Base-by-base conservation (phyloP, 2,888 invertebrate species). In the Phania funesta region DNA sequence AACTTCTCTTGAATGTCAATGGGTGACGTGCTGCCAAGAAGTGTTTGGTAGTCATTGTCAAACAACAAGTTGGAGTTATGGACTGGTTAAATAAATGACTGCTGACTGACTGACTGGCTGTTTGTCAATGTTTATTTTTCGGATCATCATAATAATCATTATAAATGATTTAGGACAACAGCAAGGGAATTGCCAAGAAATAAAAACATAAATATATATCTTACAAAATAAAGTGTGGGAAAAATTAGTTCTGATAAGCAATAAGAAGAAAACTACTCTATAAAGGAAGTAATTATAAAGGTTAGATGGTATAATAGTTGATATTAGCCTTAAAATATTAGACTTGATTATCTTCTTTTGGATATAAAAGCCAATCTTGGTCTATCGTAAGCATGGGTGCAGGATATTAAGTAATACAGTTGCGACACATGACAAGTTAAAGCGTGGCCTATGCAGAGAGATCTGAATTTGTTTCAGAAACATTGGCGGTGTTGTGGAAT, bases 21-120 rank as follows among this genome's bases (percentile, higher is more conserved):
- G 60, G 60, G 32, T 74, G 82, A 82, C 64, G 65, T 82, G 78
- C 82, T 78, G 82, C 78, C 74, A 65, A 73, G 64, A 78, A 78
- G 78, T 82, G 74, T 67, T 71, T 78, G 65, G 73, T 54, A 41
- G 71, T 38, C 62, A 70, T 64, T 77, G 70, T 52, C 54, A 78
- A 64, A 77, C 54, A 70, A 64, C 46, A 62, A 70, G 46, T 38
- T 38, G 56, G 5, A 64, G 41, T 50, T 65, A 71, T 64, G 20
- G 38, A 50, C 48, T 58, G 41, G 20, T 50, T 67, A 29, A 41
- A 26, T 11, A n/a, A 60, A 0, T 75, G 38, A 41, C 26, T 50
- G 16, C 56, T 46, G 70, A 35, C 56, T 20, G 35, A 50, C n/a
- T 52, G 35, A 35, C 52, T 75, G 38, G 54, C 38, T 67, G 64